Base-by-base conservation (phyloP, 2,113 vertebrate genomes). In the Glaucomys volans region DNA sequence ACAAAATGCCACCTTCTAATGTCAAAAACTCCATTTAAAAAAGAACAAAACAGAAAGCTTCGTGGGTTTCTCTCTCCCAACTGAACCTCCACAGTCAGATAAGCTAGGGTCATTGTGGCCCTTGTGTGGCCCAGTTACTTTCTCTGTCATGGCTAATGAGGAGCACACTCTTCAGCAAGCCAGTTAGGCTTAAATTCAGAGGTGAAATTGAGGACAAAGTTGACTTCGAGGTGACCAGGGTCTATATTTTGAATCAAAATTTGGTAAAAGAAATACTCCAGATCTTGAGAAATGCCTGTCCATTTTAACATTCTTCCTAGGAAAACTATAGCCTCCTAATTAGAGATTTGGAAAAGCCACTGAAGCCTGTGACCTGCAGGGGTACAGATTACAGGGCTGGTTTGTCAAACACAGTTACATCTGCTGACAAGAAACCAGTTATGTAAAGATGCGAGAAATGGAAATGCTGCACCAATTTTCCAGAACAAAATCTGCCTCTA, bases 401-500 rank as follows among this genome's bases (percentile, higher is more conserved):
- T 57, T 82, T 97, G 92, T 97, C 95, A 95, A 90, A 94, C 84
- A 87, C 18, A 18, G 54, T 87, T 93, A 94, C 42, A 75, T 86
- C 77, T 90, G 95, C 97, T 91, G 80, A 98, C 95, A 95, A 95
- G 92, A 94, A 95, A 77, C 59, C 90, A 71, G 95, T 66, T 96
- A 74, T 75, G 76, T 90, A 96, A 95, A 97, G 94, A 95, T 83
- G 66, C 40, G 80, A 97, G 92, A 95, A 91, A 94, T 95, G 67
- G 89, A 98, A 98, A 96, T 94, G 94, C 95, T 69, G 95, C 95
- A 96, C 97, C 1, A 4, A 94, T 95, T 98, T 98, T 98, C 95
- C 96, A 97, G 96, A 97, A 96, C 93, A 98, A 97, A 97, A 98
- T 98, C 98, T 98, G 94, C 97, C 96, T 98, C 94, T 98, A 95